Evolutionary conservation across 2,888 invertebrate genomes (phyloP), one percentile per base, ranked within the genome.

Genomic region (Phalera bucephala): DNA sequence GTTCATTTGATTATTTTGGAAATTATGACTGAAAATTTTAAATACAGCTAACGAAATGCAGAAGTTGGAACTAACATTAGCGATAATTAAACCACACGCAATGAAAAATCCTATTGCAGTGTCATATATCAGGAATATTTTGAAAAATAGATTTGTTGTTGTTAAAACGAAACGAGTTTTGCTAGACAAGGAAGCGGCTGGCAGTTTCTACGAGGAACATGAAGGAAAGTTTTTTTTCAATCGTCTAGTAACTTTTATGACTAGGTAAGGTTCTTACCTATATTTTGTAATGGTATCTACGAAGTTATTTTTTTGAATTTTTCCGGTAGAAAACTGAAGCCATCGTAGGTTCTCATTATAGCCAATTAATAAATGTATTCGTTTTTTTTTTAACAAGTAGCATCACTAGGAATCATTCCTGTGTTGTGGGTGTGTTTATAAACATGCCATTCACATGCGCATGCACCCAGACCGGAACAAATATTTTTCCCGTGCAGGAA

Each of bases 41-140:
- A 36, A 1, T 12, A 19, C 14, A 20, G 25, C 31, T 28, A 68
- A 22, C 9, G 29, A 26, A 46, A 88, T 87, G 88, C 72, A 74
- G 40, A 86, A 77, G 65, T 70, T 93, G 61, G 90, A 97, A 83
- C 81, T 97, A 61, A 97, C 97, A 12, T 84, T 97, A 52, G 97
- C 96, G 2, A 93, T 97, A 51, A 91, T 97, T 40, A 97, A 97
- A 73, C 97, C 97, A 3, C 96, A 97, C 69, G 91, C 95, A 21
- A 90, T 95, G 1, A 94, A 94, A 67, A 94, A 95, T 72, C 95
- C 95, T 0, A 88, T 93, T 44, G 94, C 93, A 2, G 73, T 95
- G 8, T 84, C 92, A 71, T 92, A 92, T 68, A 93, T 97, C 31
- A 91, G 93, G 62, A 82, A 93, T 40, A 72, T 94, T 52, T 93